phyloP scores from a whole-genome alignment of 30 jellyfish, hydroid and myxozoan genomes.

The Hydra vulgaris region DNA sequence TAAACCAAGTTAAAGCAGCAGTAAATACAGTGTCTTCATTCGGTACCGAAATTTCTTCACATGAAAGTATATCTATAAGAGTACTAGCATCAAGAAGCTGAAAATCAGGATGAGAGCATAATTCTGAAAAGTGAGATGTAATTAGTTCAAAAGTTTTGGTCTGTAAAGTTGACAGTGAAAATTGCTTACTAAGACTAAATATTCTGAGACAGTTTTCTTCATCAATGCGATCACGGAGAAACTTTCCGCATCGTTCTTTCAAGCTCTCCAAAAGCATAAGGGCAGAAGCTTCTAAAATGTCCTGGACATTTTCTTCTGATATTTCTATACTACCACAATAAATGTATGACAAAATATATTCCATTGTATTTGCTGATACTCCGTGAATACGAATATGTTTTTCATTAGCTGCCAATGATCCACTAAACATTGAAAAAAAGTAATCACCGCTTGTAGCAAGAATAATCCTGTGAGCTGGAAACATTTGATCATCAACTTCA shows the following conservation, averaged over 20 bases:
- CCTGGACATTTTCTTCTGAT: constrained; percentile 55
- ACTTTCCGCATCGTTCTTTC: constrained; percentile 50
- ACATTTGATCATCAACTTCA: constrained; percentile 47
- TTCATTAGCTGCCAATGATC: constrained; percentile 23
- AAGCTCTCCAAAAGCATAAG: constrained; percentile 54
- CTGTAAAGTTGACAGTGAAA: constrained; percentile 44
- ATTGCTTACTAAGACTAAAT: constrained; percentile 57
- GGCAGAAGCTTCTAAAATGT: constrained; percentile 71
- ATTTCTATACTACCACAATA: constrained; percentile 58
- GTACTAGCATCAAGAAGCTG: constrained; percentile 37
- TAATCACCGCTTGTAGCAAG: constrained; percentile 73
- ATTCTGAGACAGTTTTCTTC: constrained; percentile 57
- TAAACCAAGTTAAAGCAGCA: constrained; percentile 54
- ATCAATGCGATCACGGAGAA: constrained; percentile 41
- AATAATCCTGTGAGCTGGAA: constrained; percentile 58
- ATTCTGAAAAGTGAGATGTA: constrained; percentile 42
- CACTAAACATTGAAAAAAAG: constrained; percentile 59
- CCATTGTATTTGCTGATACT: constrained; percentile 36
- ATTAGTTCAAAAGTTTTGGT: constrained; percentile 43
- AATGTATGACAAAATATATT: constrained; percentile 42
- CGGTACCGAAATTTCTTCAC: constrained; percentile 57
- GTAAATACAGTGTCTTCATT: constrained; percentile 50
- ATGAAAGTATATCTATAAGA: constrained; percentile 26
- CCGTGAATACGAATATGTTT: constrained; percentile 40
- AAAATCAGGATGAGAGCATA: constrained; percentile 44